These are phyloP conservation scores for Drosophila ezoana DNA, from an alignment of 2,888 invertebrate species.

Conservation along the genomic window DNA sequence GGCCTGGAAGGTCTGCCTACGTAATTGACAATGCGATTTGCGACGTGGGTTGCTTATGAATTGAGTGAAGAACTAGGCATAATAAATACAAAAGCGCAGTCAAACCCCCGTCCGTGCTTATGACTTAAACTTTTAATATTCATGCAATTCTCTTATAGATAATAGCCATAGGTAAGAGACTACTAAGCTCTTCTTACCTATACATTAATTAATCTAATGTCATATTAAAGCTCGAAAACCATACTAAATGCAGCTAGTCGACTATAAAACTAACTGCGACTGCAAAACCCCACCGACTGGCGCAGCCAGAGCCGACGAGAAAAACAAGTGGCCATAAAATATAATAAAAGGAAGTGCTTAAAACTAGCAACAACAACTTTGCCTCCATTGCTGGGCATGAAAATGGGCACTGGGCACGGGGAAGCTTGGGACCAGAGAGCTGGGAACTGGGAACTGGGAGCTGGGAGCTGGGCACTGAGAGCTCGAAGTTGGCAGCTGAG, in stretches of 20 bases:
- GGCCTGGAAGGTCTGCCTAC: constrained; percentile 28
- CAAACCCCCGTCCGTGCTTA: too few relatives aligned
- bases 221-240: constrained; percentile 50
- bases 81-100: not conserved
- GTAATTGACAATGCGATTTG: constrained; percentile 22
- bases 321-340: constrained; percentile 81
- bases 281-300: constrained; percentile 14
- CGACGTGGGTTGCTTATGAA: constrained; percentile 5
- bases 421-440: constrained; percentile 18
- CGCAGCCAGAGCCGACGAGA: constrained; percentile 32
- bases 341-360: constrained; percentile 79
- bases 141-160: not conserved
- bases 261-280: constrained; percentile 61
- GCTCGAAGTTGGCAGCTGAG: constrained; percentile 3
- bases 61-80: not conserved
- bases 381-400: constrained; percentile 15
- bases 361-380: constrained; percentile 63
- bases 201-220: constrained; percentile 47
- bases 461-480: constrained; percentile 16
- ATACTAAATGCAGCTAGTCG: constrained; percentile 43
- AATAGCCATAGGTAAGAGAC: not conserved
- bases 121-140: constrained; percentile 6
- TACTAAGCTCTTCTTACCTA: constrained; percentile 23
- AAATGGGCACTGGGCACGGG: constrained; percentile 7
- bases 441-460: constrained; percentile 2